These are phyloP conservation scores for Nephotettix cincticeps DNA, from an alignment of 1,140 invertebrate genomes.

Conservation along the genomic window DNA sequence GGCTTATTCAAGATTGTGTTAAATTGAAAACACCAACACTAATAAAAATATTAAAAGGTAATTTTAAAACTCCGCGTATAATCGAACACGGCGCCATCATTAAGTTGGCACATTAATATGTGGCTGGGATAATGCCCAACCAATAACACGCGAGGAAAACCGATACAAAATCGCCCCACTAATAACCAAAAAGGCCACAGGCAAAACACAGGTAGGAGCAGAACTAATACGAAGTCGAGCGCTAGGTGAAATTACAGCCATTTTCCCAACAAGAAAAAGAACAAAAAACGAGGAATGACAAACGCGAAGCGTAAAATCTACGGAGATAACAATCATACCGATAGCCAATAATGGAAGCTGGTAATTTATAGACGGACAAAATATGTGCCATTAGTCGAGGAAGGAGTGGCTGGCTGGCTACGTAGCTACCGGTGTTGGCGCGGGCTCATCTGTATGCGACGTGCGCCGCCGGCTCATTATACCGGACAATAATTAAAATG, in stretches of 20 bases:
- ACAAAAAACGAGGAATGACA: conserved; percentile 4
- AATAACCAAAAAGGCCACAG: no score
- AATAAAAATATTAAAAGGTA: no score
- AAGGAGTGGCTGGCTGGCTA: neutral
- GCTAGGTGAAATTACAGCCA: conserved; percentile 9
- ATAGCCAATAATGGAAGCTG: conserved; percentile 10
- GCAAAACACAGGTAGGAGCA: no score
- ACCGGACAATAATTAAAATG: conserved; percentile 17
- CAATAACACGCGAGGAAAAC: no score
- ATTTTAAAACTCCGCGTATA: no score
- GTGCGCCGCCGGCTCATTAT: conserved; percentile 5
- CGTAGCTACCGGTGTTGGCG: conserved; percentile 20
- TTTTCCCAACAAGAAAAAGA: neutral
- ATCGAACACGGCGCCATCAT: no score
- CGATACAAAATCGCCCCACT: no score
- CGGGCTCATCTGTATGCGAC: conserved; percentile 5
- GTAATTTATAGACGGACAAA: conserved; percentile 19
- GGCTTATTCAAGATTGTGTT: no score
- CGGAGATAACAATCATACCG: conserved; percentile 6
- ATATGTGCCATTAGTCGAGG: conserved; percentile 19
- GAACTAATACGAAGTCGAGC: neutral
- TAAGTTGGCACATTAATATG: no score
- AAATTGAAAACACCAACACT: no score
- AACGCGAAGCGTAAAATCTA: conserved; percentile 2
- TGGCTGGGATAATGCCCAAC: no score